Evolutionary conservation across 1,140 invertebrate species (phyloP), one percentile per base, ranked within the genome.

Genomic region (Probaryconus sp.): DNA sequence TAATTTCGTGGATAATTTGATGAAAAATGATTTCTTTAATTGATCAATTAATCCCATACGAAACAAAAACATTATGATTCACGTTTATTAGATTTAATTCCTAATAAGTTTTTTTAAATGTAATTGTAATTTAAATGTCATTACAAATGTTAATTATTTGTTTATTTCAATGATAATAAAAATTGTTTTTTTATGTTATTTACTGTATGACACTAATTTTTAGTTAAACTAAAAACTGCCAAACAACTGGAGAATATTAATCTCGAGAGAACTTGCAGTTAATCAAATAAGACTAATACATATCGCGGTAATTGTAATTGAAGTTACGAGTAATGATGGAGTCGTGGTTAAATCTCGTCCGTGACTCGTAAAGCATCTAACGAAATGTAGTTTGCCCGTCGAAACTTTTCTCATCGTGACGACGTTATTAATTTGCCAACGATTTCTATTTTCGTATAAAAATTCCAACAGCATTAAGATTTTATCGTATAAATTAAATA

Each of bases 271-370:
- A n/a, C n/a, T 24, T 24, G 21, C 21, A 64, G 24, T 24, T 43
- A 14, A 10, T 10, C 10, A 40, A 43, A 31, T 63, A 10, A 30
- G 9, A 20, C 24, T 42, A 28, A 20, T 21, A 20, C 10, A n/a
- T 31, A 51, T 40, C 11, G 24, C 37, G 21, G 31, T 64, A 64
- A 64, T 64, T 53, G 48, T 10, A 31, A 17, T 45, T 21, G 47
- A 24, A 24, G 21, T 24, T 24, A 24, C 21, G 21, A 24, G 21
- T 47, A n/a, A 18, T 55, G 47, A 65, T 55, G 38, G 55, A 53
- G 31, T 65, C 61, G 28, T 47, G 60, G 48, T 20, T 16, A 21
- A 48, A 65, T 65, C 35, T 65, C 61, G n/a, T n/a, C n/a, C n/a
- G 61, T 65, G 61, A 65, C 60, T 53, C 33, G n/a, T n/a, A n/a